Conservation (phyloP, 2,797 vertebrate species). For the Poecilia velifera region DNA sequence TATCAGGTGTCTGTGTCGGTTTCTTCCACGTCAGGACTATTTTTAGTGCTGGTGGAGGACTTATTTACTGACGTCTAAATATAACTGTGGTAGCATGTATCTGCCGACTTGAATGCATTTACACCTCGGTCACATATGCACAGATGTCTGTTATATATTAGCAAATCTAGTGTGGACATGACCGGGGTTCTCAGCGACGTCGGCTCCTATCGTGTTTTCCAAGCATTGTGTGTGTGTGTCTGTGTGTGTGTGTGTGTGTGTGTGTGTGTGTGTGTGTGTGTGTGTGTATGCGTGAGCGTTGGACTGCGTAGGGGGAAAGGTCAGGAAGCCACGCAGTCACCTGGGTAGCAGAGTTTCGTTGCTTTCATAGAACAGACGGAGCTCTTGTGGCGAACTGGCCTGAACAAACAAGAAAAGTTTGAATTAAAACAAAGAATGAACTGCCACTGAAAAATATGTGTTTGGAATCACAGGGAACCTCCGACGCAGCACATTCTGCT, state of each 20-base stretch:
- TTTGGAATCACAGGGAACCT: neutral
- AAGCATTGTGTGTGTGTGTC: too few relatives aligned
- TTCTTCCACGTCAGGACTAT: too few relatives aligned
- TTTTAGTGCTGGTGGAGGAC: too few relatives aligned
- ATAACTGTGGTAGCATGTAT: too few relatives aligned
- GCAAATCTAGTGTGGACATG: too few relatives aligned
- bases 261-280: neutral
- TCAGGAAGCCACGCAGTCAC: constrained; percentile 77
- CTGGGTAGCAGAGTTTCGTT: constrained; percentile 91
- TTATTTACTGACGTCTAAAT: too few relatives aligned
- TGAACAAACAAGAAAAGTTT: constrained; percentile 52
- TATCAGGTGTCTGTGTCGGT: too few relatives aligned
- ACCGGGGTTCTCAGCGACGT: too few relatives aligned
- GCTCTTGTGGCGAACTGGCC: constrained; percentile 97
- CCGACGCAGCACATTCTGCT: neutral
- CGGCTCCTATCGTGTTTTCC: too few relatives aligned
- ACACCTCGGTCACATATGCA: too few relatives aligned
- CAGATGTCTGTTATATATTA: too few relatives aligned
- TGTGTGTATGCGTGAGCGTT: neutral
- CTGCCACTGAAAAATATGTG: neutral
- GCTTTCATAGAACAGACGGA: constrained; percentile 95
- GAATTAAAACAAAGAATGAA: constrained; percentile 13
- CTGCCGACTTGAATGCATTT: too few relatives aligned
- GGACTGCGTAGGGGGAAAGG: neutral
- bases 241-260: neutral